Conservation (phyloP, 1,140 invertebrate genomes). For the Drosophila bifasciata region DNA sequence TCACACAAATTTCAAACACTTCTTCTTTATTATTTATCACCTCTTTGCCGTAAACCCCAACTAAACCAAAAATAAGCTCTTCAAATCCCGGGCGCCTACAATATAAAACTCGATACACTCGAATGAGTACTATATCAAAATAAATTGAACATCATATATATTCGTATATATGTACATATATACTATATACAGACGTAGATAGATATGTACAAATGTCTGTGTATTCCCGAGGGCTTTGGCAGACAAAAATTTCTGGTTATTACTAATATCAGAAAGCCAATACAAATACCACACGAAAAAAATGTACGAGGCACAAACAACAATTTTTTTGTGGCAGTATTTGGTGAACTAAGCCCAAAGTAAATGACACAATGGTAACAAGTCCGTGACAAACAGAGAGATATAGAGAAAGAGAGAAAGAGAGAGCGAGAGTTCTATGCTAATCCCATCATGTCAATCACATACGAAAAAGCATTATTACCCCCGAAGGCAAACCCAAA, state of each 20-base stretch:
- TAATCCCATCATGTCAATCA: constrained; percentile 78
- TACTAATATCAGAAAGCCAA: constrained; percentile 74
- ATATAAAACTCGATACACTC: constrained; percentile 43
- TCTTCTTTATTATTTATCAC: constrained; percentile 42
- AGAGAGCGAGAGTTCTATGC: constrained; percentile 33
- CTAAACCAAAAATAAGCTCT: constrained; percentile 38
- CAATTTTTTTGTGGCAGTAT: constrained; percentile 42
- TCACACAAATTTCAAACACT: not conserved
- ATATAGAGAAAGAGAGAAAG: not conserved
- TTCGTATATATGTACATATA: constrained; percentile 13
- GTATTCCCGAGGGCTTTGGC: constrained; percentile 52
- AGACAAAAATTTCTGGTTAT: constrained; percentile 64
- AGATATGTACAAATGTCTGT: constrained; percentile 17
- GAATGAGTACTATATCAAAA: constrained; percentile 49
- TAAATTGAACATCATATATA: constrained; percentile 35
- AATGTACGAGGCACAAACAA: constrained; percentile 34
- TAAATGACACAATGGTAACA: constrained; percentile 69
- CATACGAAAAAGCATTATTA: constrained; percentile 18
- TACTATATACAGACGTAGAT: constrained; percentile 12
- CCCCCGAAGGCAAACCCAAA: constrained; percentile 1
- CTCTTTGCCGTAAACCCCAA: constrained; percentile 12
- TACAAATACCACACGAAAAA: constrained; percentile 57
- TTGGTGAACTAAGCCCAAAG: constrained; percentile 71
- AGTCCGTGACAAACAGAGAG: constrained; percentile 38
- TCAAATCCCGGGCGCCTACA: constrained; percentile 57